These are phyloP conservation scores for Theretra japonica DNA, from an alignment of 2,888 invertebrate species.

Conservation along the genomic window DNA sequence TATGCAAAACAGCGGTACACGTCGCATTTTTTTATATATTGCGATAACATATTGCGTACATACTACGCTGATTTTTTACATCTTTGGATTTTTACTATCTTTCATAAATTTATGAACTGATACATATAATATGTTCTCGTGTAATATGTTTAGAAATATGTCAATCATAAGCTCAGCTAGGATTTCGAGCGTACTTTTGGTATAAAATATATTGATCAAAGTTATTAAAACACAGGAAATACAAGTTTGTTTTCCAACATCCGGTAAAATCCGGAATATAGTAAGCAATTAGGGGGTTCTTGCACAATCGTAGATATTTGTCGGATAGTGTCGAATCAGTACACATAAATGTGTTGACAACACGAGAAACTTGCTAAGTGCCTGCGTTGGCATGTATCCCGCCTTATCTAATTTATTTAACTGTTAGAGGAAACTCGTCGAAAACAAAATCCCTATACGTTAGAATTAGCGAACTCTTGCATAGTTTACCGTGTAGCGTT, in stretches of 20 bases:
- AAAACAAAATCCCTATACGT: conserved; percentile 60
- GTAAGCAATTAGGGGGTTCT: background rate
- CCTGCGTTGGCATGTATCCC: conserved; percentile 63
- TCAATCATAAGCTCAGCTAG: no score
- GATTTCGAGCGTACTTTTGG: no score
- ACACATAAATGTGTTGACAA: conserved; percentile 70
- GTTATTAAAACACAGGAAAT: background rate
- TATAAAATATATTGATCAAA: no score
- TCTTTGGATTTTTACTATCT: background rate
- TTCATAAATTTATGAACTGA: background rate
- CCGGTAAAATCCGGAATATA: background rate
- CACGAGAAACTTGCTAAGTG: conserved; percentile 71
- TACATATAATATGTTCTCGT: no score
- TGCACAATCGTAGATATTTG: conserved; percentile 14
- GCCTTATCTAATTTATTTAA: conserved; percentile 78
- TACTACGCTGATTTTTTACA: background rate
- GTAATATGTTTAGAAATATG: no score
- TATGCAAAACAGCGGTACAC: conserved; percentile 50
- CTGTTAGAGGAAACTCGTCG: conserved; percentile 64
- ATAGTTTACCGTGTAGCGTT: background rate
- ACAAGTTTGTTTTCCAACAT: no score
- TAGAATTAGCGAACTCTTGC: conserved; percentile 5
- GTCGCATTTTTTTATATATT: conserved; percentile 34
- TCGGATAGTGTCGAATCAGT: conserved; percentile 20
- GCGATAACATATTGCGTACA: background rate